A percentile compares a stretch with the other conserved stretches of the same genome.
These are phyloP conservation scores for Spizaetus ornatus DNA, from an alignment of 2,113 vertebrate species.

Conservation along the genomic window DNA sequence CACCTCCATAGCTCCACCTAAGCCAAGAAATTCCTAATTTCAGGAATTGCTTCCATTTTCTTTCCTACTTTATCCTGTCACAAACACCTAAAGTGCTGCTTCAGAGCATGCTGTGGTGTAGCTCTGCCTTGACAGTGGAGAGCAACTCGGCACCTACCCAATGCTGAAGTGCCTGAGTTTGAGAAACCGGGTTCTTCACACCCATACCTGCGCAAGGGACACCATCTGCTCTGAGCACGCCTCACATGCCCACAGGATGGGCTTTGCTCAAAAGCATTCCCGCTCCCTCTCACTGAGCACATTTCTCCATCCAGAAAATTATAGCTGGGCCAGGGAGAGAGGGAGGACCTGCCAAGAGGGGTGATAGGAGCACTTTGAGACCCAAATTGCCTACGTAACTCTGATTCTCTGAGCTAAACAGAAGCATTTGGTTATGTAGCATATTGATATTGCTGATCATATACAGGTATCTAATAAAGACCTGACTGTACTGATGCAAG, in stretches of 20 bases:
- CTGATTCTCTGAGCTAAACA: neutral
- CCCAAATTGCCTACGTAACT: fast-evolving
- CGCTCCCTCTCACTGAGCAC: fast-evolving
- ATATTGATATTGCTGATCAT: fast-evolving
- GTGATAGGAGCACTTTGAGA: neutral
- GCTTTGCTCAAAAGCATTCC: neutral
- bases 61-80: neutral
- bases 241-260: neutral
- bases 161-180: neutral
- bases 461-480: neutral
- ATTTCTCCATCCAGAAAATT: fast-evolving
- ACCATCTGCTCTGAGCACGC: neutral
- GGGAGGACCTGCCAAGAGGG: neutral
- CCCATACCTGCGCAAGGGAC: fast-evolving
- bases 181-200: neutral
- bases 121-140: neutral
- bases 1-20: neutral
- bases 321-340: neutral
- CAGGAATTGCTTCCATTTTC: neutral
- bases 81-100: neutral
- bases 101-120: neutral
- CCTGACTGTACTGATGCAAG: neutral
- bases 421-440: neutral
- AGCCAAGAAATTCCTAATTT: neutral
- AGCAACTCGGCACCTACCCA: neutral